Conservation (phyloP, 2,113 vertebrate genomes). For the Hippocampus zosterae region DNA sequence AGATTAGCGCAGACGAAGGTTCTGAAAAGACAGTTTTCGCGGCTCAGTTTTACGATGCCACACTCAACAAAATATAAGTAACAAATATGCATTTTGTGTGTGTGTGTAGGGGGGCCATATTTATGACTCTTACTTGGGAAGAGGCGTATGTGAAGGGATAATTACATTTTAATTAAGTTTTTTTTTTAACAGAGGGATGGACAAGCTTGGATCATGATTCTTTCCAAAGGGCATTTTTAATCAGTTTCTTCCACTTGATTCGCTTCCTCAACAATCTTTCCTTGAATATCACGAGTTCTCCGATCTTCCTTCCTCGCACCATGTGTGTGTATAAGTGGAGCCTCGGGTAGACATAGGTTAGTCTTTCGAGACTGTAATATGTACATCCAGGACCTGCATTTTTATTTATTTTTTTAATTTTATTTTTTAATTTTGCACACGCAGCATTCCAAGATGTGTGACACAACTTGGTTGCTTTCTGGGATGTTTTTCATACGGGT, state of each 20-base stretch:
- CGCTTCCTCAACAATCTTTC: not conserved
- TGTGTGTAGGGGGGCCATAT: not conserved
- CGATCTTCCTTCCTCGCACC: not conserved
- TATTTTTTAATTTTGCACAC: not conserved
- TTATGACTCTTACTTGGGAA: conserved; percentile 37
- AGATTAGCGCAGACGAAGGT: conserved; percentile 3
- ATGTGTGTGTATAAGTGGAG: not conserved
- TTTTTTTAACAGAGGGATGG: not conserved
- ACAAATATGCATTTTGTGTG: not conserved
- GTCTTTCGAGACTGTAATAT: conserved; percentile 22
- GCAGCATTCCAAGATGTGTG: not conserved
- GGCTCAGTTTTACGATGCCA: conserved; percentile 8
- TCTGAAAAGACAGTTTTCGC: conserved; percentile 9
- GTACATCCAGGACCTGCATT: not conserved
- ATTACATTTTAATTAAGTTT: not conserved
- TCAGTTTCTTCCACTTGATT: not conserved
- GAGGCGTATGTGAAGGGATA: conserved; percentile 14
- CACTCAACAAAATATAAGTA: not conserved
- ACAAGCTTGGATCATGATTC: not conserved
- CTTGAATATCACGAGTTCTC: not conserved
- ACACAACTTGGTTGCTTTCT: not conserved
- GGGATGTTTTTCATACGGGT: not conserved
- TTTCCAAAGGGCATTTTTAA: not conserved
- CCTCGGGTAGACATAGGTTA: conserved; percentile 1
- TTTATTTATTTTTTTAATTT: no score